Conservation (phyloP, 2,888 invertebrate species). For the Entomobrya proxima region DNA sequence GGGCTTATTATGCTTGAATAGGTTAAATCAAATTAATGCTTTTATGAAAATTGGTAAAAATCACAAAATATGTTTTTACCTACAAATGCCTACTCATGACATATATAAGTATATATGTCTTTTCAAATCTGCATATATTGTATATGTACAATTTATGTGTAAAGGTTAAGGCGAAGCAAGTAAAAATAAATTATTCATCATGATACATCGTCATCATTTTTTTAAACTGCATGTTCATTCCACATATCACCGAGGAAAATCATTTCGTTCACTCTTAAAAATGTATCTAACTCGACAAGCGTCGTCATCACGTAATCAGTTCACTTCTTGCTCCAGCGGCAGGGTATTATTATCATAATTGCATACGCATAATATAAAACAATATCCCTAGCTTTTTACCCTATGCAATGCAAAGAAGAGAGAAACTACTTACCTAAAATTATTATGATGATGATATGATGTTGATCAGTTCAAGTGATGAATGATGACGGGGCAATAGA, state of each 20-base stretch:
- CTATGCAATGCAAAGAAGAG: not conserved
- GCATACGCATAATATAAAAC: conserved; percentile 68
- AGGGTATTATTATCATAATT: conserved; percentile 75
- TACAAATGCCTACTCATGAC: not conserved
- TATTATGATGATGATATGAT: conserved; percentile 41
- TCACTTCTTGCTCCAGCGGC: conserved; percentile 73
- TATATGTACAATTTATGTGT: too few relatives aligned
- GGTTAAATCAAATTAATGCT: not conserved
- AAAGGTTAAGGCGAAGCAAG: too few relatives aligned
- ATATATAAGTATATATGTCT: not conserved
- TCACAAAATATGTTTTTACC: not conserved
- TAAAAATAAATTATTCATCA: not conserved
- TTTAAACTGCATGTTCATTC: not conserved
- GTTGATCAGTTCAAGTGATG: conserved; percentile 39
- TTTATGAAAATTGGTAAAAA: conserved; percentile 2
- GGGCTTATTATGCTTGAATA: not conserved
- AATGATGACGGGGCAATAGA: conserved; percentile 47
- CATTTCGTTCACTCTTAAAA: conserved; percentile 4
- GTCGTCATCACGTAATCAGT: conserved; percentile 75
- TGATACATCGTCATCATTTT: not conserved
- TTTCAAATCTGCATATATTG: too few relatives aligned
- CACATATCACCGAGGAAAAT: not conserved
- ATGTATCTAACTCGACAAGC: conserved; percentile 17
- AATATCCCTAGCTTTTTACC: not conserved
- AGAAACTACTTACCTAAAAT: not conserved